Base-by-base conservation (phyloP, 2,888 invertebrate genomes). In the Scelioninae gen. 1 region DNA sequence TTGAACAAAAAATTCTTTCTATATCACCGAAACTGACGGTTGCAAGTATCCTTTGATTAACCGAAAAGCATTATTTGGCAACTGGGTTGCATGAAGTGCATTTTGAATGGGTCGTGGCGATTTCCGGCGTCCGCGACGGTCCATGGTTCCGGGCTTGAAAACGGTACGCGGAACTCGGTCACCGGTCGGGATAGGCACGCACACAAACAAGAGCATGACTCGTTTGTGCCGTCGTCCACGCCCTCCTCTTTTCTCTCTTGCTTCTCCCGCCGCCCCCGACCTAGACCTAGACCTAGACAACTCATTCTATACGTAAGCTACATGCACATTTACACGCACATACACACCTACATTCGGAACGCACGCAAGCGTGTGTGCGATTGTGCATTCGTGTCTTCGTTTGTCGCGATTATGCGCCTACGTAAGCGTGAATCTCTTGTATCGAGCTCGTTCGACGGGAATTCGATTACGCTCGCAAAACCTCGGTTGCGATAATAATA, bases 281-380 rank as follows among this genome's bases (percentile, higher is more conserved):
- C 90, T 89, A 91, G 91, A 91, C 91, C 91, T 90, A 91, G 91
- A 91, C 90, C 88, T 87, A 86, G 88, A 85, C 81, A 68, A 68
- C 55, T 47, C 69, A 69, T 82, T 88, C 88, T 89, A 88, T 86
- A 84, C 87, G 85, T 83, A 84, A 86, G 81, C 74, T 79, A 85
- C 85, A 84, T 62, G 71, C 83, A 63, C 63, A 16, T 47, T 10
- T 15, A n/a, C 83, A 72, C 62, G 11, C 56, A 32, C 53, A 13
- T 45, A 16, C 29, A 8, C 5, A 34, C 6, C 5, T 9, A 34
- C 47, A 49, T 38, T 6, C 9, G 16, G 16, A 45, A 58, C 58
- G 69, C 69, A 69, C 47, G 16, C 10, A 40, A 40, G 11, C 40
- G 8, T 10, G 40, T 10, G 38, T 10, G 5, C 49, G 16, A 32